A percentile compares a stretch with the other conserved stretches of the same genome.
These are phyloP conservation scores for Cordilura impudica DNA, from an alignment of 2,888 invertebrate genomes.

Conservation along the genomic window DNA sequence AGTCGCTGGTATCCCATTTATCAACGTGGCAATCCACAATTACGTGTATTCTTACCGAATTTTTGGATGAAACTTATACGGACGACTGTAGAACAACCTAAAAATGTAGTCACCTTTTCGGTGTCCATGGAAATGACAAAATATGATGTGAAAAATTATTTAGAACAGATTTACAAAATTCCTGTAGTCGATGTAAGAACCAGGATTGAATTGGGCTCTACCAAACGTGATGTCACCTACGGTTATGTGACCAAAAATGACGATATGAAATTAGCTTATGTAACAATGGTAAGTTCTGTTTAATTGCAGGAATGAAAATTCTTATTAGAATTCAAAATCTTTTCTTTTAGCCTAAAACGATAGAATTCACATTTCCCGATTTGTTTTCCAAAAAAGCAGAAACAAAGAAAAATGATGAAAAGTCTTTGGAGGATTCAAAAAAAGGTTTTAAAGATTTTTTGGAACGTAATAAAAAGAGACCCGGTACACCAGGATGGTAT, in stretches of 20 bases:
- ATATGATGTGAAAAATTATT: constrained; percentile 92
- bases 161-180: constrained; percentile 96
- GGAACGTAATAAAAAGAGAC: constrained; percentile 83
- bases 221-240: constrained; percentile 80
- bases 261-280: constrained; percentile 89
- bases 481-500: constrained; percentile 89
- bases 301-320: background rate
- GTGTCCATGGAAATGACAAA: constrained; percentile 97
- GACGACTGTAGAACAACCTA: constrained; percentile 83
- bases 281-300: constrained; percentile 83
- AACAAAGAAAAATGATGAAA: constrained; percentile 81
- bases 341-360: constrained; percentile 82
- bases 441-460: constrained; percentile 81
- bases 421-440: constrained; percentile 82
- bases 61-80: constrained; percentile 97
- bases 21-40: constrained; percentile 95
- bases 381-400: constrained; percentile 80
- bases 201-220: constrained; percentile 84
- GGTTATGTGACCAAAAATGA: constrained; percentile 89
- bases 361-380: constrained; percentile 88
- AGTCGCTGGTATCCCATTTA: constrained; percentile 89
- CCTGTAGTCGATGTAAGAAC: constrained; percentile 88
- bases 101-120: constrained; percentile 91
- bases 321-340: background rate
- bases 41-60: constrained; percentile 94